Conservation (phyloP, 2,888 invertebrate genomes). For the Ochropleura plecta region DNA sequence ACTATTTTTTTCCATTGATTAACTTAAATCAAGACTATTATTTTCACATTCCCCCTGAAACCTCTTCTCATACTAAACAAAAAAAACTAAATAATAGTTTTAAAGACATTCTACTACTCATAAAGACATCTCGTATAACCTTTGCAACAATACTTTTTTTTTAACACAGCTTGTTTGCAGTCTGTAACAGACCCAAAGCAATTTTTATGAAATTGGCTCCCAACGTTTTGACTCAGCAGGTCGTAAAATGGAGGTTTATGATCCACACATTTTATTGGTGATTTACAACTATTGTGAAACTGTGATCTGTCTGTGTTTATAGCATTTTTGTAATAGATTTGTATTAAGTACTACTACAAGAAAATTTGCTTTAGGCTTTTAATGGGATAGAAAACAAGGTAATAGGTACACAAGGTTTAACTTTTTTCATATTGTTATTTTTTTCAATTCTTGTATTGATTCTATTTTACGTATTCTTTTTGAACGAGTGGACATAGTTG, state of each 20-base stretch:
- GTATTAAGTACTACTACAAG: not conserved
- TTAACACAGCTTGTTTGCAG: slow-evolving; percentile 13
- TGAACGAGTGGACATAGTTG: too few relatives aligned
- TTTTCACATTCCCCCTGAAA: too few relatives aligned
- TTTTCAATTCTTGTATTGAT: too few relatives aligned
- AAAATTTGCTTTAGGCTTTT: not conserved
- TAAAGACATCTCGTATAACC: not conserved
- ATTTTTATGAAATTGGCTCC: slow-evolving; percentile 54
- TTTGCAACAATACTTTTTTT: not conserved
- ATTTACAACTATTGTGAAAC: slow-evolving; percentile 45
- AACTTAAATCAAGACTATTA: too few relatives aligned
- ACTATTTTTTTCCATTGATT: too few relatives aligned
- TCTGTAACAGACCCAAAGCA: slow-evolving; percentile 10
- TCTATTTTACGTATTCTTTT: too few relatives aligned
- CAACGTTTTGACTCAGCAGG: slow-evolving; percentile 48
- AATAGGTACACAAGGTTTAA: too few relatives aligned
- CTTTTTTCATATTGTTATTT: too few relatives aligned
- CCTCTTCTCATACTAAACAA: not conserved
- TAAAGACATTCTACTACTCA: not conserved
- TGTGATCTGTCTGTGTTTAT: slow-evolving; percentile 37
- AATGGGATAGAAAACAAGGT: too few relatives aligned
- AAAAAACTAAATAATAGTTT: not conserved
- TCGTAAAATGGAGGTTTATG: slow-evolving; percentile 58
- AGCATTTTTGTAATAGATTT: slow-evolving; percentile 30
- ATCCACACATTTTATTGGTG: slow-evolving; percentile 58